Conservation (phyloP, 2,888 invertebrate genomes). For the Patella ulyssiponensis region DNA sequence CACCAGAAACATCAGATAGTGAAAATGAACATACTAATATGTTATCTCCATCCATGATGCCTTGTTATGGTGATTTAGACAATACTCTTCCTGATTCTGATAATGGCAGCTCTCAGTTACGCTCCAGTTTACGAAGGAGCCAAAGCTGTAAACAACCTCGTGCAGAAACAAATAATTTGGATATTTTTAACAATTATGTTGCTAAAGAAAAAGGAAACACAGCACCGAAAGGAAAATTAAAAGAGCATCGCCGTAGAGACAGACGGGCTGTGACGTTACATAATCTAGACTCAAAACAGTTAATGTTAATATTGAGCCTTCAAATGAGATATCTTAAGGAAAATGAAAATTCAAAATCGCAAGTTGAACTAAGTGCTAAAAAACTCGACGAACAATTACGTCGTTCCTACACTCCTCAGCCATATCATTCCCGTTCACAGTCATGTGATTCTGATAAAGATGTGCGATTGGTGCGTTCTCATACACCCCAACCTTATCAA, state of each 20-base stretch:
- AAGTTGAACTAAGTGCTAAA: conserved; percentile 27
- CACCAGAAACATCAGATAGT: conserved; percentile 46
- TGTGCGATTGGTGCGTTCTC: conserved; percentile 50
- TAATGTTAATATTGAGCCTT: conserved; percentile 58
- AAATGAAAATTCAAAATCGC: conserved; percentile 45
- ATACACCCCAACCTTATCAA: conserved; percentile 58
- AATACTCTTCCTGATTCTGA: background rate
- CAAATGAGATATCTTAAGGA: conserved; percentile 64
- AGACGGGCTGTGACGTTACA: conserved; percentile 60
- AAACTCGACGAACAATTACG: conserved; percentile 27
- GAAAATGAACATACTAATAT: conserved; percentile 33
- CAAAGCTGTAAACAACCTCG: conserved; percentile 36
- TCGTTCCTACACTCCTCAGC: conserved; percentile 57
- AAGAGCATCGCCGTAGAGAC: conserved; percentile 55
- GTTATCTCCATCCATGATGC: background rate
- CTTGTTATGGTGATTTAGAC: conserved; percentile 1
- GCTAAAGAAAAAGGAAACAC: conserved; percentile 24
- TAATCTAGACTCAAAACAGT: conserved; percentile 59
- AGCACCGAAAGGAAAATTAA: conserved; percentile 43
- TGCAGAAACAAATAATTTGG: conserved; percentile 44
- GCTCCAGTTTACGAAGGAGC: conserved; percentile 27
- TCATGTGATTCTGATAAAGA: conserved; percentile 32
- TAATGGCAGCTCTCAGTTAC: background rate
- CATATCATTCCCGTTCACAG: conserved; percentile 34
- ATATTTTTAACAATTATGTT: conserved; percentile 43